Conservation (phyloP, 2,888 invertebrate species). For the Corbicula japonica region DNA sequence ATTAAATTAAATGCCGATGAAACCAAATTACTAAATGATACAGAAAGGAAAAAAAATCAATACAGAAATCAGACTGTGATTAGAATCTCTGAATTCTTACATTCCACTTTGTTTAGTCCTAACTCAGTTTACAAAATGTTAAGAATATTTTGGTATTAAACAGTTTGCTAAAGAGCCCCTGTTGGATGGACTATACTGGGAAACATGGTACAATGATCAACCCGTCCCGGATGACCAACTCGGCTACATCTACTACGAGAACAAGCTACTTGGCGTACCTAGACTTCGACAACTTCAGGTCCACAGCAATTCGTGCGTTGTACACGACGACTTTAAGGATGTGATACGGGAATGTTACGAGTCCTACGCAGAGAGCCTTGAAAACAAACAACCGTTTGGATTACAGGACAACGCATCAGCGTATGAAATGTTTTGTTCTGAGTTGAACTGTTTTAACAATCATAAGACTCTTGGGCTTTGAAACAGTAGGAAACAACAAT, state of each 20-base stretch:
- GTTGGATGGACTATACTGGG: slow-evolving; percentile 89
- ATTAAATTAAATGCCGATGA: no score
- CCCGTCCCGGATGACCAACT: slow-evolving; percentile 81
- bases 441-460: no score
- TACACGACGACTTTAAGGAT: slow-evolving; percentile 89
- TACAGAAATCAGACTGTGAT: no score
- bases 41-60: no score
- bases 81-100: no score
- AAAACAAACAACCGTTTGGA: slow-evolving; percentile 88
- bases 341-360: slow-evolving; percentile 90
- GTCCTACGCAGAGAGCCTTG: slow-evolving; percentile 88
- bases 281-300: slow-evolving; percentile 84
- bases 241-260: slow-evolving; percentile 86
- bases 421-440: no score
- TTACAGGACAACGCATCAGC: slow-evolving; percentile 6
- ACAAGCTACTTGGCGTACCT: slow-evolving; percentile 86
- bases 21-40: no score
- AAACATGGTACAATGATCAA: slow-evolving; percentile 87
- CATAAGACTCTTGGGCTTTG: no score
- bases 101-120: no score
- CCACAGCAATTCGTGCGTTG: slow-evolving; percentile 88
- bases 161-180: slow-evolving; percentile 88
- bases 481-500: no score
- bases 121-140: no score
- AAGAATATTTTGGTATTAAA: no score